phyloP scores from a whole-genome alignment of 2,888 invertebrate species.

The Tanypteryx hageni region DNA sequence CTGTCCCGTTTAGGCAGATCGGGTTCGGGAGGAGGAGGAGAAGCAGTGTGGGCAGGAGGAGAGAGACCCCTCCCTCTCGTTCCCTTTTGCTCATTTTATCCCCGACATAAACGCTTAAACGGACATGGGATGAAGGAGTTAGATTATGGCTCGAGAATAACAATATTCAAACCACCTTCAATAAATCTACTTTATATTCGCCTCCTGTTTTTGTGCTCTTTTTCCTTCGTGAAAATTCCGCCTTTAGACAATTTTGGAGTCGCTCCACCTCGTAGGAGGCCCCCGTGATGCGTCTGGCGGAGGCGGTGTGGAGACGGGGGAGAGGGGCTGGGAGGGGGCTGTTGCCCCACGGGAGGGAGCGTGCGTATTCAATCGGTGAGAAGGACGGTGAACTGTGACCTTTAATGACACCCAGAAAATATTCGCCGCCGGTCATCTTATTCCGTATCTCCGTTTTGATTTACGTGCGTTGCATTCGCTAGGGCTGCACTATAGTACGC shows the following conservation, averaged over 20 bases:
- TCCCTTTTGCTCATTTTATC: background rate
- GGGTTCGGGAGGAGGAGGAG: background rate
- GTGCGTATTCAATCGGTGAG: background rate
- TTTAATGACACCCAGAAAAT: background rate
- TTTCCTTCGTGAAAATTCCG: conserved; percentile 17
- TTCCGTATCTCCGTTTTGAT: background rate
- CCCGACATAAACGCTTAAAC: conserved; percentile 1
- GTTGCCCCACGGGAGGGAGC: background rate
- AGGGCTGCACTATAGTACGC: no score
- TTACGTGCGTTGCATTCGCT: no score
- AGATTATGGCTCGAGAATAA: conserved; percentile 24
- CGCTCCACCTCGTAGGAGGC: background rate
- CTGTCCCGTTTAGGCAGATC: conserved; percentile 21
- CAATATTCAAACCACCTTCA: conserved; percentile 35
- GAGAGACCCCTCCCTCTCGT: background rate
- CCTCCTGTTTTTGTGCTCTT: conserved; percentile 28
- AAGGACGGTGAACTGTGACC: background rate
- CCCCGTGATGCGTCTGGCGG: background rate
- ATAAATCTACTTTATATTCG: conserved; percentile 35
- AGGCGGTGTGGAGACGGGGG: background rate
- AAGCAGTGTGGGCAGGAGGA: background rate
- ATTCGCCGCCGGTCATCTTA: background rate
- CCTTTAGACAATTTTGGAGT: conserved; percentile 24
- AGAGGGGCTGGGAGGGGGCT: background rate
- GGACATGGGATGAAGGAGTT: conserved; percentile 32